A percentile compares a stretch with the other conserved stretches of the same genome.
These are phyloP conservation scores for Himalopsyche kuldschensis DNA, from an alignment of 2,888 invertebrate genomes.

Conservation along the genomic window DNA sequence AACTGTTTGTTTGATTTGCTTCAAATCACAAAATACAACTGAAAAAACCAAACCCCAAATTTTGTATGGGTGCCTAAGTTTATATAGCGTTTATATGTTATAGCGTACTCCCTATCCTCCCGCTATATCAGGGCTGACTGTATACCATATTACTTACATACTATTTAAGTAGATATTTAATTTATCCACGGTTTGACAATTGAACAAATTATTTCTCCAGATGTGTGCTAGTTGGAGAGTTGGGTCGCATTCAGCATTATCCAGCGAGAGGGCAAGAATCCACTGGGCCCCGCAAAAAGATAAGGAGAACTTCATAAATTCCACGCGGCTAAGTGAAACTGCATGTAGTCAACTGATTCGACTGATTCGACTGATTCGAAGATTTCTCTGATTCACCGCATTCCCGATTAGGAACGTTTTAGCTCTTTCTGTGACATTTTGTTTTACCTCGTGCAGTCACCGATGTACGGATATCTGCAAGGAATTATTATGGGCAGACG, in stretches of 20 bases:
- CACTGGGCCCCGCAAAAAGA: not conserved
- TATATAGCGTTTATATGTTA: no score
- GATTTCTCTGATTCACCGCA: not conserved
- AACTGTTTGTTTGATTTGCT: no score
- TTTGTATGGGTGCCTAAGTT: no score
- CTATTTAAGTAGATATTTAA: no score
- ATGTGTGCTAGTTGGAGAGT: not conserved
- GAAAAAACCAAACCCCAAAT: no score
- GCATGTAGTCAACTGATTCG: not conserved
- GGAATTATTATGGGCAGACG: no score
- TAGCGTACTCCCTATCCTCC: no score
- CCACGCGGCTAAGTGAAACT: not conserved
- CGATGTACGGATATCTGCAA: no score
- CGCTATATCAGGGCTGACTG: no score
- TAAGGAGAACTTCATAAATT: not conserved
- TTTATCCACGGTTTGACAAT: not conserved
- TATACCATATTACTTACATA: no score
- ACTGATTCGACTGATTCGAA: not conserved
- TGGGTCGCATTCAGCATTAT: not conserved
- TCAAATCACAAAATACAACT: no score
- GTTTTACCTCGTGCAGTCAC: not conserved
- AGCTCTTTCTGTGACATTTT: not conserved
- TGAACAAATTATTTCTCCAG: not conserved
- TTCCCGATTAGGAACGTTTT: not conserved
- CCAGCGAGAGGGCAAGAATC: not conserved